Conservation (phyloP, 53 echinoderm and acorn worm species). For the Stichopus horrens region DNA sequence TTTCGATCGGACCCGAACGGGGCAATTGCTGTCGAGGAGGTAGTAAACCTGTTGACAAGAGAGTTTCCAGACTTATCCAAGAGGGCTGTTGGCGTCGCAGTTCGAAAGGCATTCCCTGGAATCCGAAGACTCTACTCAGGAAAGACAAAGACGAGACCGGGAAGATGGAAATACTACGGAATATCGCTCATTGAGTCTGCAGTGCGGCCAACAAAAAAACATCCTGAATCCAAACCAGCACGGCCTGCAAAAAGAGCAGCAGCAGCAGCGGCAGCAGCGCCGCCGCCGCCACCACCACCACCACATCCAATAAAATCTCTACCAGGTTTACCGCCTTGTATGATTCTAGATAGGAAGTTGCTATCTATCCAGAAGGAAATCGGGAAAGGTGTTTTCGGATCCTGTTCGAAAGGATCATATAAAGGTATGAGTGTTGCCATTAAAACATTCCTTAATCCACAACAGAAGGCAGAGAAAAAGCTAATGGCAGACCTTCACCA, state of each 20-base stretch:
- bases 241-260: slow-evolving; percentile 21
- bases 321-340: slow-evolving; percentile 3
- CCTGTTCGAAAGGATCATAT: slow-evolving; percentile 12
- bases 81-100: slow-evolving; percentile 15
- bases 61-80: slow-evolving; percentile 7
- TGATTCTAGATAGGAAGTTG: slow-evolving; percentile 20
- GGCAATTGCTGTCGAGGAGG: slow-evolving; percentile 11
- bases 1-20: background rate
- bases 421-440: slow-evolving; percentile 17
- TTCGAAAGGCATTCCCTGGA: slow-evolving; percentile 19
- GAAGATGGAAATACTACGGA: background rate
- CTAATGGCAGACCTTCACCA: slow-evolving; percentile 13
- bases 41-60: slow-evolving; percentile 4
- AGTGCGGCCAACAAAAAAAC: slow-evolving; percentile 14
- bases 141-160: slow-evolving; percentile 21
- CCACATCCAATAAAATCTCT: slow-evolving; percentile 1
- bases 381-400: background rate
- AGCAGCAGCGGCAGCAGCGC: background rate
- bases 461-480: slow-evolving; percentile 24
- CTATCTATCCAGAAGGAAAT: slow-evolving; percentile 11
- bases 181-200: slow-evolving; percentile 12
- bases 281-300: background rate
- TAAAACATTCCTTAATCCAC: slow-evolving; percentile 24
- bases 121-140: slow-evolving; percentile 11
- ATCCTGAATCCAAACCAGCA: slow-evolving; percentile 21